Evolutionary conservation across 2,888 invertebrate genomes (phyloP), one percentile per base, ranked within the genome.

Genomic region (Orthosia cruda): DNA sequence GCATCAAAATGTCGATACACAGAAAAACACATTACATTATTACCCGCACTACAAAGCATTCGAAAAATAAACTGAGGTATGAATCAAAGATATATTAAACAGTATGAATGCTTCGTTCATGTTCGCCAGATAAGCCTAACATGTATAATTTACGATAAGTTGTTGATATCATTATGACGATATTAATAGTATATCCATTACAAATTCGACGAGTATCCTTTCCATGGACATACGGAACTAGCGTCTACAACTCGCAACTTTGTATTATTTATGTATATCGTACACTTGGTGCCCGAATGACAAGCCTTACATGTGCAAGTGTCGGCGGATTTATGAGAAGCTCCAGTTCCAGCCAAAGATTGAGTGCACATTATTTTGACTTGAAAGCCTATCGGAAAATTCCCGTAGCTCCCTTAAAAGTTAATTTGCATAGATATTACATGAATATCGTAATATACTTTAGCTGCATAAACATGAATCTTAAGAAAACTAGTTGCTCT

Each of bases 101-200:
- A 73, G 63, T 66, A 82, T 26, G 54, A 67, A 82, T 82, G 49
- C n/a, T n/a, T n/a, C n/a, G n/a, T n/a, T n/a, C n/a, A n/a, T n/a
- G n/a, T n/a, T n/a, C n/a, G n/a, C n/a, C n/a, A n/a, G n/a, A n/a
- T 71, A 71, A 69, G 49, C 59, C 40, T 62, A 71, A 32, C 68
- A 65, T 65, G 71, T 59, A 83, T 83, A 74, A 85, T 84, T 84
- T 85, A 78, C 70, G 83, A 70, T 83, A 83, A 83, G 83, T 83
- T 83, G 79, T 59, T 57, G 79, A 83, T 74, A 69, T 83, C 70
- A 75, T 72, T 74, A 74, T 78, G 71, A 72, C 71, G 68, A 76
- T 67, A 81, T 40, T 81, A 84, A 81, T 85, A 81, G 59, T 64
- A 71, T 49, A 72, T 49, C 71, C 68, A 83, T 85, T 79, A 85